These are phyloP conservation scores for Mormyrus proboscirostris DNA, from an alignment of 2,797 vertebrate genomes.

Conservation along the genomic window DNA sequence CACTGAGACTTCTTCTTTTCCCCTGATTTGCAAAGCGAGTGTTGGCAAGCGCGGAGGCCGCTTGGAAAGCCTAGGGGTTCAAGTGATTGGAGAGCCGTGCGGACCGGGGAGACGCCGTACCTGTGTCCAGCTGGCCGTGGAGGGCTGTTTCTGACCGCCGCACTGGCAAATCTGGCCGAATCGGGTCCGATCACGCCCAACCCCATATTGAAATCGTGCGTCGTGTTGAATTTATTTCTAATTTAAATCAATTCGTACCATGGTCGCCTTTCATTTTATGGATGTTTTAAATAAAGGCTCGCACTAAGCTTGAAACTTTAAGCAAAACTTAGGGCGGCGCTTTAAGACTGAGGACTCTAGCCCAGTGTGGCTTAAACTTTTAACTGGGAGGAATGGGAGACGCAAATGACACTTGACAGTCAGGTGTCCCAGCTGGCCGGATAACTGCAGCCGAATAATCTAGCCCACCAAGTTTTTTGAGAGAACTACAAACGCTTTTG, in stretches of 20 bases:
- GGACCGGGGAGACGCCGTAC: background rate
- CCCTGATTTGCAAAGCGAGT: background rate
- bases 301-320: background rate
- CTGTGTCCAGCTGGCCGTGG: background rate
- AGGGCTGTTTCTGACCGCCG: background rate
- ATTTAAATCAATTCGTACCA: background rate
- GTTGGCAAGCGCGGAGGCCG: background rate
- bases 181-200: background rate
- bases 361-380: background rate
- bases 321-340: background rate
- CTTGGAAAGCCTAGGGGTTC: slow-evolving; percentile 5
- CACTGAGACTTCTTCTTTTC: background rate
- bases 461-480: background rate
- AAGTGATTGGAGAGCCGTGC: background rate
- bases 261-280: background rate
- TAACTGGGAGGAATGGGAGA: background rate
- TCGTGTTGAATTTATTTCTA: background rate
- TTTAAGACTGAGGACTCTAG: background rate
- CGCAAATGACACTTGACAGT: background rate
- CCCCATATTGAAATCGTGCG: background rate
- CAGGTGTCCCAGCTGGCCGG: background rate
- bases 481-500: background rate
- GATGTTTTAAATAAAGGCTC: background rate
- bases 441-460: background rate
- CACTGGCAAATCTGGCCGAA: background rate